These are phyloP conservation scores for Bombyx mori DNA, from an alignment of 1,140 invertebrate species.

Conservation along the genomic window DNA sequence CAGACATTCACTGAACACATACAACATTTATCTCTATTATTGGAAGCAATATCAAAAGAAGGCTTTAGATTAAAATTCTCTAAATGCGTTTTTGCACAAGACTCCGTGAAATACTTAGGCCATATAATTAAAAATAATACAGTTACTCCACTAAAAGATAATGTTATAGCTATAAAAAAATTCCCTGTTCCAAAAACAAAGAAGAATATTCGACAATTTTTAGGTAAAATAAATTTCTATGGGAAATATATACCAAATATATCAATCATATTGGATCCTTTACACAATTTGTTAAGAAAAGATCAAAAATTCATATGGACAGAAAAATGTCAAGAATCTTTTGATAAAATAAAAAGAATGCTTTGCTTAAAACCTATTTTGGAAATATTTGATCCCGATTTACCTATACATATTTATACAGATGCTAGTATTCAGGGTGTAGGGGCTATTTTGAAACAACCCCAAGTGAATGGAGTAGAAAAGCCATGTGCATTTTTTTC, in stretches of 20 bases:
- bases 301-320: constrained; percentile 11
- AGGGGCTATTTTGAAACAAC: constrained; percentile 10
- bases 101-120: constrained; percentile 18
- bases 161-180: constrained; percentile 15
- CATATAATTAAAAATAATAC: constrained; percentile 20
- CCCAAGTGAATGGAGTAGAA: not conserved
- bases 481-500: constrained; percentile 6
- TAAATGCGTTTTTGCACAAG: constrained; percentile 18
- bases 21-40: constrained; percentile 8
- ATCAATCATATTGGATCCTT: constrained; percentile 13
- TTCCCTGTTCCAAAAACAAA: constrained; percentile 14
- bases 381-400: constrained; percentile 9
- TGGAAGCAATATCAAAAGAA: constrained; percentile 10
- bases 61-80: constrained; percentile 19
- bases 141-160: constrained; percentile 16
- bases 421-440: constrained; percentile 5
- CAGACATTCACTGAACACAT: constrained; percentile 10
- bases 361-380: constrained; percentile 9
- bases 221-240: constrained; percentile 20
- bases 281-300: constrained; percentile 19
- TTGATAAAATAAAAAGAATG: constrained; percentile 10
- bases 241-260: constrained; percentile 14
- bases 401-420: constrained; percentile 13
- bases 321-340: constrained; percentile 8
- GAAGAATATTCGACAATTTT: constrained; percentile 17